Percentiles rank a stretch among this genome's conserved stretches.
Conservation (phyloP, 1,140 invertebrate genomes). For the Hycleus cichorii region DNA sequence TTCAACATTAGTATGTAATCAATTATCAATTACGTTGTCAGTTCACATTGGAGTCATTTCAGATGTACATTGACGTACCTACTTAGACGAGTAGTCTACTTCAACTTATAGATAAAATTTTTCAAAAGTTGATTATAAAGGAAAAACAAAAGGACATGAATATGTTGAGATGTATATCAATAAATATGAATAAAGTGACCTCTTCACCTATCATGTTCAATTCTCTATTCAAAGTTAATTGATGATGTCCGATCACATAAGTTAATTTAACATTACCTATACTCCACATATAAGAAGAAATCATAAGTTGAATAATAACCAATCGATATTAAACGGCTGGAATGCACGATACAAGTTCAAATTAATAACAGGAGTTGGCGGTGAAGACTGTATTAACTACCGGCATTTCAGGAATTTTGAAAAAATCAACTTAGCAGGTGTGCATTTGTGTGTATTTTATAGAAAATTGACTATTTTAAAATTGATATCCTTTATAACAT, state of each 20-base stretch:
- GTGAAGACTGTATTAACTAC: slow-evolving; percentile 29
- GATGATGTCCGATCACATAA: neutral
- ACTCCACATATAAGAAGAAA: neutral
- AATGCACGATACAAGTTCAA: slow-evolving; percentile 23
- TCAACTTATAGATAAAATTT: no score
- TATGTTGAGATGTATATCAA: no score
- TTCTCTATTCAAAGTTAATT: neutral
- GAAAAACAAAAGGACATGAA: no score
- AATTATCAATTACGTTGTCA: no score
- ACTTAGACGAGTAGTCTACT: no score
- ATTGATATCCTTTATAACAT: slow-evolving; percentile 19
- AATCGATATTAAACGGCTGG: slow-evolving; percentile 21
- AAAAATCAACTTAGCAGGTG: slow-evolving; percentile 23
- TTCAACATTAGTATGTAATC: no score
- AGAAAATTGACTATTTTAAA: slow-evolving; percentile 3
- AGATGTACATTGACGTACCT: no score
- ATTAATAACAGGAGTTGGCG: slow-evolving; percentile 26
- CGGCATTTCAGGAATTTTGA: slow-evolving; percentile 25
- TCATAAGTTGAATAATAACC: slow-evolving; percentile 7
- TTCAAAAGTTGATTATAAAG: no score
- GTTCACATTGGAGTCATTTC: no score
- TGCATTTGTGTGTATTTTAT: slow-evolving; percentile 8
- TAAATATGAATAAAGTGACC: neutral
- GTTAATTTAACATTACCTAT: slow-evolving; percentile 8
- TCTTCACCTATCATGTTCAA: slow-evolving; percentile 7